Base-by-base conservation (phyloP, 2,888 invertebrate species). In the Coelopa pilipes region DNA sequence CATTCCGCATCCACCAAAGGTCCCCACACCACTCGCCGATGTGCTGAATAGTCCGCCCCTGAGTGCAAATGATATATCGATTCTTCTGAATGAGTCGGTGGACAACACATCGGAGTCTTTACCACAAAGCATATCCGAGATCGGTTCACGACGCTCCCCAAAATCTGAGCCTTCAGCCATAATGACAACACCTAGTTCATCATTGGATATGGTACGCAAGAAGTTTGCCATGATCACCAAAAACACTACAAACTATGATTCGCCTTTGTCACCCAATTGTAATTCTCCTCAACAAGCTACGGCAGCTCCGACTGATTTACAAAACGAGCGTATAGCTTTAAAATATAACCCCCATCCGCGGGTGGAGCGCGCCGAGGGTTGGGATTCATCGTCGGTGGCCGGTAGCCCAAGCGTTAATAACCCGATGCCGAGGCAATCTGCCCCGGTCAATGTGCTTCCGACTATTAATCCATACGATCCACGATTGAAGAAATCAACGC, bases 341-440 rank as follows among this genome's bases (percentile, higher is more conserved):
- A 89, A 89, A 79, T 89, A 88, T 74, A 86, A 88, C 79, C 88
- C 88, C 1, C 88, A 87, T 81, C 88, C 88, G 1, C 82, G 86
- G 0, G 79, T 78, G 21, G 79, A 80, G 21, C 67, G 74, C 10
- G 68, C 75, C 49, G 76, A 76, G 53, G 63, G 74, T 53, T n/a
- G 62, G 15, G 46, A 68, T n/a, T 15, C 13, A 21, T 9, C 66
- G n/a, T 5, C 49, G n/a, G 0, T 59, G 1, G 70, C 65, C 0
- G 70, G 17, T 60, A 80, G 80, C 74, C 77, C 80, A 1, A 74
- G 79, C 74, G 19, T 21, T 13, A 73, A 72, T 55, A 53, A 67
- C 13, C 72, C 3, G 2, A 24, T 46, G n/a, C n/a, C 12, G 11
- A 72, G 11, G 69, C 75, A 70, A 34, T 34, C 7, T n/a, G 76